Percentiles rank a stretch among this genome's conserved stretches.
phyloP scores from a whole-genome alignment of 2,888 invertebrate genomes.

The Zhuqinia jingwanae region DNA sequence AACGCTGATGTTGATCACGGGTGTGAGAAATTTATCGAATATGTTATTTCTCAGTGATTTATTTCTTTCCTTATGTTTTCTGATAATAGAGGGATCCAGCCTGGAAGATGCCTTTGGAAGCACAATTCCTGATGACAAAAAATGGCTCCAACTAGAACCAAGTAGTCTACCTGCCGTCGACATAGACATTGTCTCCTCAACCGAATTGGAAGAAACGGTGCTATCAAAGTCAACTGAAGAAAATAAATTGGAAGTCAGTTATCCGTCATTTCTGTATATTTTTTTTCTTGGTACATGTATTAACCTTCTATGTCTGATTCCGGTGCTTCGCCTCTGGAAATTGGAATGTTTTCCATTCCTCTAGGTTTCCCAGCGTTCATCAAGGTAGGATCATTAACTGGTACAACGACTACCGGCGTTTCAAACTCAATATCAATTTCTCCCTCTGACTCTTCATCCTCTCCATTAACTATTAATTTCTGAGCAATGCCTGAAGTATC shows the following conservation, averaged over 20 bases:
- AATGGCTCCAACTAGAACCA: conserved; percentile 56
- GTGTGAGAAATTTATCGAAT: conserved; percentile 75
- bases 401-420: conserved; percentile 39
- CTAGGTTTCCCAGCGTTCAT: conserved; percentile 39
- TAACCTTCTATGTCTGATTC: conserved; percentile 73
- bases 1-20: conserved; percentile 72
- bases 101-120: conserved; percentile 54
- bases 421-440: conserved; percentile 64
- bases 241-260: no score
- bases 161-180: conserved; percentile 53
- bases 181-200: conserved; percentile 56
- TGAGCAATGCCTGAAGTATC: conserved; percentile 14
- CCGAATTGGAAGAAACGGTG: conserved; percentile 67
- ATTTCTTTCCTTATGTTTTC: conserved; percentile 76
- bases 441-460: conserved; percentile 75
- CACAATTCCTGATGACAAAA: conserved; percentile 54
- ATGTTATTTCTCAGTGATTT: conserved; percentile 74
- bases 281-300: no score
- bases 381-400: conserved; percentile 60
- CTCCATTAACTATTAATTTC: conserved; percentile 70
- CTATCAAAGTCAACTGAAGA: conserved; percentile 59
- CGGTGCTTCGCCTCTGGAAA: conserved; percentile 73
- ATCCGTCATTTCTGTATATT: no score
- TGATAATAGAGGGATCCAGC: conserved; percentile 64
- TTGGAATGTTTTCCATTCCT: conserved; percentile 42